Evolutionary conservation across 2,113 vertebrate genomes (phyloP).

Genomic region (Brachionichthys hirsutus): DNA sequence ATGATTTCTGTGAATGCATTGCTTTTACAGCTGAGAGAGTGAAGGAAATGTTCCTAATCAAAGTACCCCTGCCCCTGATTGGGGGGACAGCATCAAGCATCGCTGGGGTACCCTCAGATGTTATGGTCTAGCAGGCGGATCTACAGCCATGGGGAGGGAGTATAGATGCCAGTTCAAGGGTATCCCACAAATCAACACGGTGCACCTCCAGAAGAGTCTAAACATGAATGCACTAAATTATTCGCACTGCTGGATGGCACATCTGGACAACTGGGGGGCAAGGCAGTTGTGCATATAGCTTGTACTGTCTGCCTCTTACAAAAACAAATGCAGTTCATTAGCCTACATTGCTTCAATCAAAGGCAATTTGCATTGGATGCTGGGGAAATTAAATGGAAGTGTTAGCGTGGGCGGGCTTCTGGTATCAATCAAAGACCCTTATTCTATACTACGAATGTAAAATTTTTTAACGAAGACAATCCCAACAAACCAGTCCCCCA

Average conservation of each 20-base stretch:
- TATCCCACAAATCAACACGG: slow-evolving; percentile 15
- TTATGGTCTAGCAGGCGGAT: slow-evolving; percentile 76
- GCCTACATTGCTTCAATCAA: slow-evolving; percentile 65
- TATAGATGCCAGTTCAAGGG: slow-evolving; percentile 18
- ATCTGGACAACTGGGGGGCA: slow-evolving; percentile 67
- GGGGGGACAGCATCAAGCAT: slow-evolving; percentile 1
- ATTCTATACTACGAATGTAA: not conserved
- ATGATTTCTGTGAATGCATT: slow-evolving; percentile 23
- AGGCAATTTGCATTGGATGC: slow-evolving; percentile 54
- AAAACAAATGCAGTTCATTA: slow-evolving; percentile 67
- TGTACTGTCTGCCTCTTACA: slow-evolving; percentile 26
- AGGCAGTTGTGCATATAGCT: slow-evolving; percentile 46
- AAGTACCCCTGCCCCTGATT: not conserved
- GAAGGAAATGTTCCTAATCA: too few species aligned
- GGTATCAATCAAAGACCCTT: slow-evolving; percentile 8
- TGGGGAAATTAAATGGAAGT: slow-evolving; percentile 43
- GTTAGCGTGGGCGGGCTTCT: slow-evolving; percentile 40
- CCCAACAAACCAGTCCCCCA: slow-evolving; percentile 1
- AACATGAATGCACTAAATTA: slow-evolving; percentile 41
- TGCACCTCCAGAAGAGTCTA: slow-evolving; percentile 20
- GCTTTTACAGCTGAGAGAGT: slow-evolving; percentile 4
- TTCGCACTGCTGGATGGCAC: slow-evolving; percentile 60
- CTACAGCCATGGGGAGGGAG: slow-evolving; percentile 11
- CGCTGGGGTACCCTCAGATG: slow-evolving; percentile 36
- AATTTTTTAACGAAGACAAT: slow-evolving; percentile 2